Evolutionary conservation across 2,113 vertebrate genomes (phyloP), one percentile per base, ranked within the genome.

Genomic region (Pungitius pungitius): DNA sequence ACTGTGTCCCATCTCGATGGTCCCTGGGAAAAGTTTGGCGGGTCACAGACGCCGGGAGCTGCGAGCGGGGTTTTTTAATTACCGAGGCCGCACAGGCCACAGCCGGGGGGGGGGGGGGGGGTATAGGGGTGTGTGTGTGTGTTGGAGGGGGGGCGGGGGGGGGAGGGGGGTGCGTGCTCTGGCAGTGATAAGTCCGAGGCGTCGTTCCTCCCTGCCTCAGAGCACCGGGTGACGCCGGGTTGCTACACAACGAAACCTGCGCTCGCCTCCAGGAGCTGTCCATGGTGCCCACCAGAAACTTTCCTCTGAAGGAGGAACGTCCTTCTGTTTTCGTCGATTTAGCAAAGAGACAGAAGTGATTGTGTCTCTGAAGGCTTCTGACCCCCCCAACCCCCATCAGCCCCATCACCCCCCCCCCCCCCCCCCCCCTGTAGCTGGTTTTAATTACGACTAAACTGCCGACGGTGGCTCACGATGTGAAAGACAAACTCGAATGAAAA

Each of bases 261-360:
- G 85, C 80, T 83, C 65, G 59, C 84, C 82, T 77, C 47, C 65
- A 81, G 95, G 95, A 96, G 91, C 96, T 98, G 97, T 99, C 97
- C 96, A 96, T 93, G 96, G 97, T 97, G 92, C 94, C 90, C 30
- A n/a, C n/a, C n/a, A n/a, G n/a, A n/a, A n/a, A n/a, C n/a, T n/a
- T n/a, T n/a, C n/a, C n/a, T n/a, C n/a, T n/a, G n/a, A 5, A 30
- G 30, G 30, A 30, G 30, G 40, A 78, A 5, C 62, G 47, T 71
- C 12, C 3, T 1, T 61, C 30, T 42, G 6, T 43, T 62, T 66
- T 6, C 14, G 39, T 58, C 22, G 4, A 18, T 59, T 5, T 55
- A 14, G 11, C 20, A 15, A 7, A 24, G 0, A 47, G 17, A 61
- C 52, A 55, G 33, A 66, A 55, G 56, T 47, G 30, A 71, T 11